Conservation (phyloP, 2,113 vertebrate species). For the Erpornis zantholeuca region DNA sequence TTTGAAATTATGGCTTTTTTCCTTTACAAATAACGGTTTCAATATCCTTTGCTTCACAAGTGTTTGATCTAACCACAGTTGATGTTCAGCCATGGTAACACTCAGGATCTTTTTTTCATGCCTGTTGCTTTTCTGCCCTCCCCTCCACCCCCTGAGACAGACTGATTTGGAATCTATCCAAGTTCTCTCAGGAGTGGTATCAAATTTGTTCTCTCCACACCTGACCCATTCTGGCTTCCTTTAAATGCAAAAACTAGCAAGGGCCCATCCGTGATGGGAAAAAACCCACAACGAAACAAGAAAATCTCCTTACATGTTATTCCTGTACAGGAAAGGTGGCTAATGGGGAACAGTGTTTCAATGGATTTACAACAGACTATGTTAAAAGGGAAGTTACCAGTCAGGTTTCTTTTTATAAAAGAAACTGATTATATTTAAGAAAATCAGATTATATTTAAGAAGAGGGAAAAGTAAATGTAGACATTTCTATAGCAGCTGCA, state of each 20-base stretch:
- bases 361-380: background rate
- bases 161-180: slow-evolving; percentile 48
- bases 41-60: slow-evolving; percentile 20
- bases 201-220: slow-evolving; percentile 32
- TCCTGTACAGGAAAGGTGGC: background rate
- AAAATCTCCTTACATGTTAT: background rate
- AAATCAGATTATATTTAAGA: background rate
- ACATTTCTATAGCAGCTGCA: background rate
- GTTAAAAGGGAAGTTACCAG: background rate
- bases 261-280: background rate
- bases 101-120: background rate
- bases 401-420: background rate
- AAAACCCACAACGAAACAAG: background rate
- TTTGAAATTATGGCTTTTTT: slow-evolving; percentile 18
- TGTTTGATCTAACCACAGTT: slow-evolving; percentile 52
- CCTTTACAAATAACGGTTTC: slow-evolving; percentile 19
- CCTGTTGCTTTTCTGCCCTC: slow-evolving; percentile 13
- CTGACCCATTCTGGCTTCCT: slow-evolving; percentile 37
- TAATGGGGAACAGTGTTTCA: background rate
- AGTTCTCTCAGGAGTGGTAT: background rate
- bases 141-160: background rate
- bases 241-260: background rate
- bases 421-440: too few relatives aligned
- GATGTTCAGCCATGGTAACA: slow-evolving; percentile 40
- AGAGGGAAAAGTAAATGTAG: background rate